A percentile compares a stretch with the other conserved stretches of the same genome.
Conservation (phyloP, 2,888 invertebrate genomes). For the Linyphia triangularis region DNA sequence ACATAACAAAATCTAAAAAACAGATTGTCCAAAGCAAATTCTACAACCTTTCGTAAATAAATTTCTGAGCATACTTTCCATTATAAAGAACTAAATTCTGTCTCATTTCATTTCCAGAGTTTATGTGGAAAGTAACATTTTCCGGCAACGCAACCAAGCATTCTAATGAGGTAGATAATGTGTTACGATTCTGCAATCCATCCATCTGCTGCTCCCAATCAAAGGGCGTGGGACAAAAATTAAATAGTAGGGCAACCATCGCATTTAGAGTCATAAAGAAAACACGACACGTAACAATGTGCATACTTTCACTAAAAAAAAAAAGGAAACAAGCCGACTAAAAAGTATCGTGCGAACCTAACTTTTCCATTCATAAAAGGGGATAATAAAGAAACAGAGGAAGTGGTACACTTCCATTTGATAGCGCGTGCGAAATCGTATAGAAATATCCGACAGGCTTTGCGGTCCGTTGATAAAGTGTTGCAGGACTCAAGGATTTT, state of each 20-base stretch:
- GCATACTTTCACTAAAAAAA: slow-evolving; percentile 65
- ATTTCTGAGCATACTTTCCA: too few species aligned
- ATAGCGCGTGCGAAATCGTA: slow-evolving; percentile 65
- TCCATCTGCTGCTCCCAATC: background rate
- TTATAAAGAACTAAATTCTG: too few species aligned
- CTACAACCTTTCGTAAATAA: too few species aligned
- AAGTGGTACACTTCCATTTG: slow-evolving; percentile 45
- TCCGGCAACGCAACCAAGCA: too few species aligned
- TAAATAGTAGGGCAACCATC: slow-evolving; percentile 47
- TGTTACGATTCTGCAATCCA: too few species aligned
- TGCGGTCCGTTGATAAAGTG: slow-evolving; percentile 68
- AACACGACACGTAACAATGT: slow-evolving; percentile 44
- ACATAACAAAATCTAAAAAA: too few species aligned
- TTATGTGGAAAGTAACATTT: too few species aligned
- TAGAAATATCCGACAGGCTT: slow-evolving; percentile 61
- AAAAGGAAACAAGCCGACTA: slow-evolving; percentile 45
- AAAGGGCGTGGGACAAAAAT: slow-evolving; percentile 13
- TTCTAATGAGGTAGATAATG: too few species aligned
- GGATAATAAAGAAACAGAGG: slow-evolving; percentile 49
- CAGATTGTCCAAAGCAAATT: too few species aligned
- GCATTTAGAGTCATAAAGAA: slow-evolving; percentile 51
- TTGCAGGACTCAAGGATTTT: slow-evolving; percentile 70
- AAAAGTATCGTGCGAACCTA: slow-evolving; percentile 62
- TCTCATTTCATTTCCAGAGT: too few species aligned
- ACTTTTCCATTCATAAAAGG: slow-evolving; percentile 20